Conservation (phyloP, 1,140 invertebrate genomes). For the Rhysida immarginata region DNA sequence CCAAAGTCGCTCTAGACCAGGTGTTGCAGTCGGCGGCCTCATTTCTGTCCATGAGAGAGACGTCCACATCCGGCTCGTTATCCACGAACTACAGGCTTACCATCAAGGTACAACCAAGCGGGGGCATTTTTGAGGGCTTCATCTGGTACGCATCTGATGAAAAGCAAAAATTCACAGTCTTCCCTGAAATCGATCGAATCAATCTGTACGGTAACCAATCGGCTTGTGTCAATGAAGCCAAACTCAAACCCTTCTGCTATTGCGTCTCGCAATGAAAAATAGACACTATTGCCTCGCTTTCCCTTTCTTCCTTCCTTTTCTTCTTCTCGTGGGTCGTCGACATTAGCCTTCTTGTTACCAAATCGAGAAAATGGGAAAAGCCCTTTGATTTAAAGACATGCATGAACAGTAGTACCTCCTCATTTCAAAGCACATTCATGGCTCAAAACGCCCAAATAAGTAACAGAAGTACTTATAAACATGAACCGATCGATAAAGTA, state of each 20-base stretch:
- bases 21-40: constrained; percentile 14
- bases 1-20: not conserved
- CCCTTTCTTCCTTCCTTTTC: too few species aligned
- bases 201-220: constrained; percentile 18
- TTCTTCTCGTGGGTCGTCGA: too few species aligned
- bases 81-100: constrained; percentile 10
- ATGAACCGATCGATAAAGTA: too few species aligned
- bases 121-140: constrained; percentile 17
- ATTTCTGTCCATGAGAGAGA: constrained; percentile 8
- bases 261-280: too few species aligned
- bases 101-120: constrained; percentile 12
- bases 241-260: constrained; percentile 18
- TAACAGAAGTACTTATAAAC: too few species aligned
- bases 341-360: too few species aligned
- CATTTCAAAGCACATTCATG: too few species aligned
- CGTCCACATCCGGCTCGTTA: not conserved
- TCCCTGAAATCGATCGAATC: constrained; percentile 11
- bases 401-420: too few species aligned
- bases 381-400: too few species aligned
- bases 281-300: too few species aligned
- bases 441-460: too few species aligned
- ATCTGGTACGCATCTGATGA: constrained; percentile 9
- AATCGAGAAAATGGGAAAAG: too few species aligned
- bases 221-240: constrained; percentile 17
- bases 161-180: constrained; percentile 12